Percentiles rank a stretch among this genome's conserved stretches.
These are phyloP conservation scores for Colistium nudipinnis DNA, from an alignment of 2,113 vertebrate genomes.

Conservation along the genomic window DNA sequence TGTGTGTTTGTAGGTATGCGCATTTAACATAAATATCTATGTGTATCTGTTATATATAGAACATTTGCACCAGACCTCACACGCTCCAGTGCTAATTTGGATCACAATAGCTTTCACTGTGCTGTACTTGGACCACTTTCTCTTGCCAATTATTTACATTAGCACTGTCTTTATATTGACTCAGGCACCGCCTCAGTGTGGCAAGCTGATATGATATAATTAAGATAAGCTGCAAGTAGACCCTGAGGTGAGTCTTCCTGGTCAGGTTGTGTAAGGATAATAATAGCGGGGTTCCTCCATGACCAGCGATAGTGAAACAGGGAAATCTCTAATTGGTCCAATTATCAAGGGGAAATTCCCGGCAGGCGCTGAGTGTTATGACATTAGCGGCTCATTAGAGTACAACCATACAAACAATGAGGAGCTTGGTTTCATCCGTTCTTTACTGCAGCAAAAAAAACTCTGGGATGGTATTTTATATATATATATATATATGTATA, in stretches of 20 bases:
- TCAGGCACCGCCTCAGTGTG: slow-evolving; percentile 49
- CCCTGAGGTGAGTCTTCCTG: slow-evolving; percentile 64
- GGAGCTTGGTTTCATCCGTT: slow-evolving; percentile 10
- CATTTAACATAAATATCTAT: not conserved
- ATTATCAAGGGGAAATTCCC: slow-evolving; percentile 77
- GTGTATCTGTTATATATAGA: not conserved
- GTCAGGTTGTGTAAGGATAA: slow-evolving; percentile 56
- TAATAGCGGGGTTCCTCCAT: slow-evolving; percentile 69
- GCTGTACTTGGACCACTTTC: slow-evolving; percentile 53
- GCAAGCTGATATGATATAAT: slow-evolving; percentile 76
- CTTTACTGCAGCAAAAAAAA: not conserved
- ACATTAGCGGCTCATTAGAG: slow-evolving; percentile 42
- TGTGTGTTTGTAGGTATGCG: not conserved
- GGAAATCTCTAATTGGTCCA: slow-evolving; percentile 74
- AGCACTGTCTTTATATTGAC: slow-evolving; percentile 47
- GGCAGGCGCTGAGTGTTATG: slow-evolving; percentile 51
- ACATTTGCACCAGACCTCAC: slow-evolving; percentile 37
- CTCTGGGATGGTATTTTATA: not conserved
- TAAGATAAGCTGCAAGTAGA: slow-evolving; percentile 63
- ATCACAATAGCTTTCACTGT: slow-evolving; percentile 58
- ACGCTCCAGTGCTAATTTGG: slow-evolving; percentile 42
- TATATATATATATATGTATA: no score
- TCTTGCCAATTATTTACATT: slow-evolving; percentile 72
- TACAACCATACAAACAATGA: slow-evolving; percentile 18
- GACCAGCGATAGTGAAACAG: slow-evolving; percentile 54